These are phyloP conservation scores for Chromobotia macracanthus DNA, from an alignment of 2,797 vertebrate genomes.

Conservation along the genomic window DNA sequence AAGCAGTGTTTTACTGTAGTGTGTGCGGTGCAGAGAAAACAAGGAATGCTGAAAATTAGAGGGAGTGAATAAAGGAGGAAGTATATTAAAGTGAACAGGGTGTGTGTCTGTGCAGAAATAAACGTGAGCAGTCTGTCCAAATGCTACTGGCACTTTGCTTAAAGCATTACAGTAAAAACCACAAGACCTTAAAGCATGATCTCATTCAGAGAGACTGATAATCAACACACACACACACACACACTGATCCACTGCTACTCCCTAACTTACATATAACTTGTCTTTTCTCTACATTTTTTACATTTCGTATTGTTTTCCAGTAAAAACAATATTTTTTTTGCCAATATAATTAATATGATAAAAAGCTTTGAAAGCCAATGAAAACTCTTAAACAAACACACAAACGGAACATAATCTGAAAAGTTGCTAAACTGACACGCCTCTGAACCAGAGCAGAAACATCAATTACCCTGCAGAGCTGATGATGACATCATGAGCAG, in stretches of 20 bases:
- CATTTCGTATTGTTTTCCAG: too few relatives aligned
- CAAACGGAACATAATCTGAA: too few relatives aligned
- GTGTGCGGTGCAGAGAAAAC: constrained; percentile 4
- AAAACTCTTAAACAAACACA: neutral
- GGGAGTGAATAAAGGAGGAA: constrained; percentile 19
- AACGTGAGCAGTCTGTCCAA: constrained; percentile 54
- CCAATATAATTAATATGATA: neutral
- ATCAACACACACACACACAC: constrained; percentile 39
- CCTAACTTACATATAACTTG: too few relatives aligned
- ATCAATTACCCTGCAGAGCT: constrained; percentile 58
- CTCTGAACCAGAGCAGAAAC: constrained; percentile 55
- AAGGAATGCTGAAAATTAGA: constrained; percentile 1
- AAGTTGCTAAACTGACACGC: constrained; percentile 40
- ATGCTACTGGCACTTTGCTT: constrained; percentile 68
- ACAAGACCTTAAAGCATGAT: constrained; percentile 64
- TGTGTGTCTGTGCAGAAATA: constrained; percentile 19
- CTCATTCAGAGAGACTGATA: constrained; percentile 58
- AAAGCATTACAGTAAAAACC: constrained; percentile 63
- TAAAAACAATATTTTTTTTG: too few relatives aligned
- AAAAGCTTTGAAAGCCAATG: neutral
- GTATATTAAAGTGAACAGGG: constrained; percentile 7
- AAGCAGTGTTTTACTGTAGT: neutral
- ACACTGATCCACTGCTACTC: neutral
- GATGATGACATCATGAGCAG: constrained; percentile 71
- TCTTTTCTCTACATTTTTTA: too few relatives aligned